Percentiles rank a stretch among this genome's conserved stretches.
phyloP scores from a whole-genome alignment of 1,140 invertebrate species.

The Aphaenogaster rudis region DNA sequence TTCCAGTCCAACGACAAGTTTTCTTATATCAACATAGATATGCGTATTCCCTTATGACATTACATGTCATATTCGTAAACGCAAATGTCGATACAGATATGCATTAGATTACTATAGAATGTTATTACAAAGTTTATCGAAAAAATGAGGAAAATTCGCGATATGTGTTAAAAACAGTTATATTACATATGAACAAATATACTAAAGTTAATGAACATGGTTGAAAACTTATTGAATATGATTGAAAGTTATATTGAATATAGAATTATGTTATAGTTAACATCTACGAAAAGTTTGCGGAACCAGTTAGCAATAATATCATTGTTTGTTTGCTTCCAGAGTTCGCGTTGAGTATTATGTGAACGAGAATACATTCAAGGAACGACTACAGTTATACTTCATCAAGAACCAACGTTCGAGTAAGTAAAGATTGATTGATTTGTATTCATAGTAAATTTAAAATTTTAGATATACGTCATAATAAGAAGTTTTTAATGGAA shows the following conservation, averaged over 20 bases:
- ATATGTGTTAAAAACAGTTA: neutral
- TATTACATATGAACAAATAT: constrained; percentile 1
- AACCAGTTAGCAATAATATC: constrained; percentile 21
- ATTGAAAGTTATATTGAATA: neutral
- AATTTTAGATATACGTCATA: neutral
- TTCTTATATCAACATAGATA: neutral
- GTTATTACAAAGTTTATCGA: neutral
- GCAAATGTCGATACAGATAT: neutral
- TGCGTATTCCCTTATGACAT: neutral
- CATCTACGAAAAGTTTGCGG: neutral
- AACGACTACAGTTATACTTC: constrained; percentile 98
- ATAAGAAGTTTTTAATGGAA: neutral
- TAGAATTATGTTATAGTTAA: constrained; percentile 10
- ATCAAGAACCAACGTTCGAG: constrained; percentile 99
- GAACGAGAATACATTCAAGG: constrained; percentile 99
- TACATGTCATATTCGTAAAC: neutral
- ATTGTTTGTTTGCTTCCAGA: constrained; percentile 90
- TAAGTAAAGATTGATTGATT: constrained; percentile 89
- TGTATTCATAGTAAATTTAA: neutral
- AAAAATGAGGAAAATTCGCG: neutral
- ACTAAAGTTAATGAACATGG: neutral
- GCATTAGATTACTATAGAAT: neutral
- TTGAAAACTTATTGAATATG: neutral
- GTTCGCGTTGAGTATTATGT: constrained; percentile 99
- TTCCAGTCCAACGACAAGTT: neutral